These are phyloP conservation scores for Tragulus kanchil DNA, from an alignment of 2,113 vertebrate species.

Conservation along the genomic window DNA sequence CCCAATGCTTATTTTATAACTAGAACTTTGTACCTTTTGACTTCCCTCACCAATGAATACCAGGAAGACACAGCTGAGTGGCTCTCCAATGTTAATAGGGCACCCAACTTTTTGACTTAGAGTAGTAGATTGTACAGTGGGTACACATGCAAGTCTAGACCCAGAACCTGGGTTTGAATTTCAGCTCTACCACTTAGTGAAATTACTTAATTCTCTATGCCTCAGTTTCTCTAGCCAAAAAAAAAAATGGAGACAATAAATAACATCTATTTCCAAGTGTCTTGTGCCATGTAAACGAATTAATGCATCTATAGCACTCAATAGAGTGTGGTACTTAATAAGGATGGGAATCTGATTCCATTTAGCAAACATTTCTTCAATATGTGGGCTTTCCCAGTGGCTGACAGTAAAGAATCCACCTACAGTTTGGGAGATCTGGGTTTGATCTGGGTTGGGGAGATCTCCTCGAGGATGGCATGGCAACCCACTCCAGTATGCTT, in stretches of 20 bases:
- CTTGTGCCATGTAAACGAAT: not conserved
- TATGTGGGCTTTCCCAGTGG: too few species aligned
- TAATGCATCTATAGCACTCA: rapidly evolving
- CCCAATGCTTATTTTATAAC: not conserved
- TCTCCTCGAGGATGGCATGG: too few species aligned
- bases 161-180: not conserved
- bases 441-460: too few species aligned
- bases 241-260: not conserved
- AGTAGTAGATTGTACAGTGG: not conserved
- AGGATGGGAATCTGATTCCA: not conserved
- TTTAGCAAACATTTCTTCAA: constrained; percentile 1
- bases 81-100: not conserved
- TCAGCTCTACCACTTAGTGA: not conserved
- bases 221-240: not conserved
- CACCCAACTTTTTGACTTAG: not conserved
- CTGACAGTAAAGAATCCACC: too few species aligned
- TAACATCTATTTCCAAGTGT: not conserved
- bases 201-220: not conserved
- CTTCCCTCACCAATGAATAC: not conserved
- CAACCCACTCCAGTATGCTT: too few species aligned
- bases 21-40: not conserved
- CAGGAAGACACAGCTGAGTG: not conserved
- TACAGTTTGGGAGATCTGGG: too few species aligned
- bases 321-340: not conserved
- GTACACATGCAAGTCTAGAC: not conserved